Evolutionary conservation across 2,113 vertebrate genomes (phyloP).

Genomic region (Ailurus styani): DNA sequence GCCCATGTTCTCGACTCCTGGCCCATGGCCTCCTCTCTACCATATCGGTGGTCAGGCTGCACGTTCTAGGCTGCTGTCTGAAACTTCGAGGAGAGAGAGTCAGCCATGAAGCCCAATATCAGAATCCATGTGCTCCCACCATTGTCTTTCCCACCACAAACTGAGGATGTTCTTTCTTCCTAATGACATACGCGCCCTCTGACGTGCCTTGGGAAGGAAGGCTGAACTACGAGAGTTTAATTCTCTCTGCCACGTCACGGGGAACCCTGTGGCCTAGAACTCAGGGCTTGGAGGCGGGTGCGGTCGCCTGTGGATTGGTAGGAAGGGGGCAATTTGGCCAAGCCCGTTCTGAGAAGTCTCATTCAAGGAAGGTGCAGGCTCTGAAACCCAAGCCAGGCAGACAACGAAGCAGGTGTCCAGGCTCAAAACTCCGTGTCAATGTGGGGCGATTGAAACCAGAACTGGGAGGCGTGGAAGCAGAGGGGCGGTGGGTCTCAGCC

Average conservation of each 20-base stretch:
- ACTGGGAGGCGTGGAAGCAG: accelerated
- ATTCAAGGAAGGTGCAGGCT: not conserved
- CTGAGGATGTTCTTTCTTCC: not conserved
- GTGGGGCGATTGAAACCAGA: not conserved
- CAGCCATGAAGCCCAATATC: not conserved
- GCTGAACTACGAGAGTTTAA: accelerated
- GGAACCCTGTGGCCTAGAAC: not conserved
- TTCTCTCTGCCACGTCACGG: accelerated
- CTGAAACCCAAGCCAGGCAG: not conserved
- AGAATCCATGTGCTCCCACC: not conserved
- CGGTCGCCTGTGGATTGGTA: not conserved
- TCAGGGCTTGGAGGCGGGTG: not conserved
- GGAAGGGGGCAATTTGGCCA: not conserved
- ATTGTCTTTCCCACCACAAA: accelerated
- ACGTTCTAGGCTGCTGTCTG: no score
- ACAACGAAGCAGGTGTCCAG: not conserved
- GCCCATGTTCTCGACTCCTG: accelerated
- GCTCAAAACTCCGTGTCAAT: not conserved
- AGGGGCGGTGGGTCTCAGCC: not conserved
- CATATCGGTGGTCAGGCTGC: not conserved
- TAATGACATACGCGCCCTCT: accelerated
- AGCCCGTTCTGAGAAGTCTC: not conserved
- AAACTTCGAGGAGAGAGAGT: not conserved
- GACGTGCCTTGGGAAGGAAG: not conserved
- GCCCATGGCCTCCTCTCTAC: not conserved